These are phyloP conservation scores for Phylloscopus whistleri DNA, from an alignment of 2,113 vertebrate genomes.

Conservation along the genomic window DNA sequence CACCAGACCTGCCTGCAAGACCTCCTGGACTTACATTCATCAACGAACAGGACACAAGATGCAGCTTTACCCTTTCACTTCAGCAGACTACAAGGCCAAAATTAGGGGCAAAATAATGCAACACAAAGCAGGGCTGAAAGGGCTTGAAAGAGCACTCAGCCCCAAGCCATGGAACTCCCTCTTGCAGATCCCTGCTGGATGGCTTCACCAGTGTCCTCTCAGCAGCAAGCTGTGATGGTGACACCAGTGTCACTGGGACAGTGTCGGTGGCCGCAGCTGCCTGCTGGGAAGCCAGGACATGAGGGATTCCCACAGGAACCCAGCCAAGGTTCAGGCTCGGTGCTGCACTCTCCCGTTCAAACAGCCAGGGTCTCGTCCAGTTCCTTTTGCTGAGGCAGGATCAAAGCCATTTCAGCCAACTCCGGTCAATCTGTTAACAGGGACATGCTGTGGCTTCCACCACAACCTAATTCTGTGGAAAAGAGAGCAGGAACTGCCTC, in stretches of 20 bases:
- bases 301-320: slow-evolving; percentile 37
- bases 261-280: not conserved
- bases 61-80: not conserved
- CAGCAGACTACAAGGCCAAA: not conserved
- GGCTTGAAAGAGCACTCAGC: not conserved
- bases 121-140: not conserved
- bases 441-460: not conserved
- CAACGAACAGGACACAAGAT: not conserved
- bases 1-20: not conserved
- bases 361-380: not conserved
- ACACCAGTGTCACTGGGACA: not conserved
- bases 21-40: not conserved
- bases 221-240: not conserved
- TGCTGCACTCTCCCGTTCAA: not conserved
- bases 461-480: not conserved
- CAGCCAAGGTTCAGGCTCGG: slow-evolving; percentile 1
- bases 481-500: not conserved
- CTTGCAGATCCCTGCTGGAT: not conserved
- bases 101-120: not conserved
- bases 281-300: not conserved
- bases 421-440: not conserved
- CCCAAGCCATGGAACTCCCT: not conserved
- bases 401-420: not conserved
- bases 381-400: not conserved
- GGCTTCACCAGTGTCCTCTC: not conserved